Conservation (phyloP, 1,140 invertebrate genomes). For the Bathynomus jamesi region DNA sequence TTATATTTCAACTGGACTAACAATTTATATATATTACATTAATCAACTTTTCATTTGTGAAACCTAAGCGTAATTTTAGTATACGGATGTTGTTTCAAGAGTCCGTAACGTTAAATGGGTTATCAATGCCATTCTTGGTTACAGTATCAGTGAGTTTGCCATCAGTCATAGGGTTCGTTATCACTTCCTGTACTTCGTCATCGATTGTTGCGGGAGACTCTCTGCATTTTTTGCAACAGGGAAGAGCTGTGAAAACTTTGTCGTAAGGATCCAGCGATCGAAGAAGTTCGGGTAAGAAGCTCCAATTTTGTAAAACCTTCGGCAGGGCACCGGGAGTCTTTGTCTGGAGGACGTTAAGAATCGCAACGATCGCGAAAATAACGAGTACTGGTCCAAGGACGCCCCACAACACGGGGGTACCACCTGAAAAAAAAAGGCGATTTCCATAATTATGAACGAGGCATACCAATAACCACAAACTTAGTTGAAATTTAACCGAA, state of each 20-base stretch:
- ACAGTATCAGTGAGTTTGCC: no score
- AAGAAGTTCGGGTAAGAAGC: slow-evolving; percentile 48
- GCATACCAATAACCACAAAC: no score
- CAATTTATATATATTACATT: no score
- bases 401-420: slow-evolving; percentile 32
- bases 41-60: no score
- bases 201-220: neutral
- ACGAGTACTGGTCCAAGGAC: slow-evolving; percentile 20
- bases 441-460: no score
- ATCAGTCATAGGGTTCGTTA: neutral
- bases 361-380: slow-evolving; percentile 41
- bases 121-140: neutral
- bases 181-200: neutral
- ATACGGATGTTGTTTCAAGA: no score
- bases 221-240: slow-evolving; percentile 25
- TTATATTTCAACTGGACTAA: no score
- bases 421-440: slow-evolving; percentile 13
- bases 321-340: slow-evolving; percentile 46
- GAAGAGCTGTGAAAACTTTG: slow-evolving; percentile 29
- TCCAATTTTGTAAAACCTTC: slow-evolving; percentile 46
- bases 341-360: slow-evolving; percentile 42
- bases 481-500: neutral
- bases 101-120: neutral
- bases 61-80: no score
- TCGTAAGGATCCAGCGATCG: slow-evolving; percentile 47